Base-by-base conservation (phyloP, 2,888 invertebrate species). In the Brachyopa scutellaris region DNA sequence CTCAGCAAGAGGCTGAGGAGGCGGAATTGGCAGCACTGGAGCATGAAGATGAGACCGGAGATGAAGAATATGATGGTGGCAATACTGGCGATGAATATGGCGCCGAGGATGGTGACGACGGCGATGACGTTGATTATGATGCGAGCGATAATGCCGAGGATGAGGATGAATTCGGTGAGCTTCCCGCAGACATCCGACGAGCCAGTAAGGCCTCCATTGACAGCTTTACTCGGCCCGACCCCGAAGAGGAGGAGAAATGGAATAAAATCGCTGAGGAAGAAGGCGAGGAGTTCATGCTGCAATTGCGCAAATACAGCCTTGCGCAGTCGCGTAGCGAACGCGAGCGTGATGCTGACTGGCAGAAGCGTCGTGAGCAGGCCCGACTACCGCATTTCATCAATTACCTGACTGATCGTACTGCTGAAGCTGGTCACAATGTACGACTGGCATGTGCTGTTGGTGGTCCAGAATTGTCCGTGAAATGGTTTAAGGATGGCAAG, bases 401-500 rank as follows among this genome's bases (percentile, higher is more conserved):
- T 9, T 93, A 93, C 85, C 90, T 97, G 40, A 94, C 94, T 0
- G 95, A 96, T 87, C 92, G 95, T 85, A 94, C 95, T 0, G 94
- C 94, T 2, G 94, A 95, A 1, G 93, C 93, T 87, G 95, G 95
- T 0, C 94, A 95, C 7, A 92, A 94, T 85, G 93, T 96, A 1
- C 95, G 95, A 88, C 89, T 97, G 55, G 95, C 95, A 0, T 97
- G 96, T 87, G 95, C 95, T 66, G 93, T 96, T 3, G 91, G 95
- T 49, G 95, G 95, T 0, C 93, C 94, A 0, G 95, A 95, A 69
- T 93, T 95, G 4, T 92, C 92, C 2, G 91, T 95, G 1, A 93
- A 93, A 82, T 97, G 97, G 97, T 93, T 93, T 73, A 95, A 94
- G 88, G 95, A 96, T 87, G 93, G 93, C 0, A 88, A 89, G 45